A percentile compares a stretch with the other conserved stretches of the same genome.
These are phyloP conservation scores for Rhinogobio ventralis DNA, from an alignment of 2,797 vertebrate genomes.

Conservation along the genomic window DNA sequence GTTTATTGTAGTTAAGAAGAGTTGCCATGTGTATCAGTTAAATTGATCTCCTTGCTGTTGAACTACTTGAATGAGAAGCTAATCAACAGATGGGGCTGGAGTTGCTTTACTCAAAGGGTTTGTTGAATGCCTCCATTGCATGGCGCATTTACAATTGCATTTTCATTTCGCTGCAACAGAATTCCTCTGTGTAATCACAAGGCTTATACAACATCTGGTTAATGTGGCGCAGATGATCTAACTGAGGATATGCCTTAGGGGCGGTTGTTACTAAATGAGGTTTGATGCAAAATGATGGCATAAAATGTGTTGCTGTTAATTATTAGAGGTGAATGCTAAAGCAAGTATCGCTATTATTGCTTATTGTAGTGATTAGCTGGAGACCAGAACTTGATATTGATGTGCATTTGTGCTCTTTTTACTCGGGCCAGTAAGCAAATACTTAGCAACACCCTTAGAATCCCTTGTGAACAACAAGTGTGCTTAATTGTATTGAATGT, in stretches of 20 bases:
- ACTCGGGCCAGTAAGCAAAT: background rate
- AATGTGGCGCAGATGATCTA: background rate
- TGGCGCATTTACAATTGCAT: slow-evolving; percentile 34
- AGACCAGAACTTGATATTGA: background rate
- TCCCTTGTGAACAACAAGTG: background rate
- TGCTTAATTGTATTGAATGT: background rate
- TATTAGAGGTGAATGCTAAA: background rate
- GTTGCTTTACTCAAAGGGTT: slow-evolving; percentile 29
- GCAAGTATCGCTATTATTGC: background rate
- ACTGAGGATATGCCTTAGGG: background rate
- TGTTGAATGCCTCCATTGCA: slow-evolving; percentile 31
- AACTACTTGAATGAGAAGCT: slow-evolving; percentile 32
- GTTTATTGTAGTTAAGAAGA: slow-evolving; percentile 37
- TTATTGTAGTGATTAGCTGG: background rate
- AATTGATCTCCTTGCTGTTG: slow-evolving; percentile 23
- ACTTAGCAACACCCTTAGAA: background rate
- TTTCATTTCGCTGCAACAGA: slow-evolving; percentile 18
- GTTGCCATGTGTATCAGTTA: slow-evolving; percentile 34
- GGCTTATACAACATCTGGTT: slow-evolving; percentile 28
- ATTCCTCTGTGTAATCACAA: slow-evolving; percentile 6
- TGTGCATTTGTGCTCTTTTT: background rate
- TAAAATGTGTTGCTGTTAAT: slow-evolving; percentile 1
- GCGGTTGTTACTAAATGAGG: background rate
- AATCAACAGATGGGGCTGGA: slow-evolving; percentile 22
- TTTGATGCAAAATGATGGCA: background rate